These are phyloP conservation scores for Ispidina picta DNA, from an alignment of 2,797 vertebrate genomes.

Conservation along the genomic window DNA sequence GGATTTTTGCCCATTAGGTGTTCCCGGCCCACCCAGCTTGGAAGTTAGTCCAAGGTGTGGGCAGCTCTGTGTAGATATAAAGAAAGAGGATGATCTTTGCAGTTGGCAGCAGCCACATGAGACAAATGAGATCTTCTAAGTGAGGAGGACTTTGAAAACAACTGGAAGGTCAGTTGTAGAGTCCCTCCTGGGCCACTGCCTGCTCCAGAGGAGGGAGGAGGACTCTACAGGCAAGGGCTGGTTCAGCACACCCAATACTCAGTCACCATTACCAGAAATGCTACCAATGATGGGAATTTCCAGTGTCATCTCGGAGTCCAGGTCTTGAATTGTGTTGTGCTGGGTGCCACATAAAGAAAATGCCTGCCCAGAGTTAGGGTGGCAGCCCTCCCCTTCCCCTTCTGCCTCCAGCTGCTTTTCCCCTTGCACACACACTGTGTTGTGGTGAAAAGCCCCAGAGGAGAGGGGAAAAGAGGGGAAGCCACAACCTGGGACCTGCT, in stretches of 20 bases:
- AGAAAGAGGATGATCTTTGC: background rate
- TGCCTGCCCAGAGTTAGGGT: background rate
- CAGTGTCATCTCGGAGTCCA: background rate
- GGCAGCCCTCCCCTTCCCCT: background rate
- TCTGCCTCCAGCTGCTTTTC: background rate
- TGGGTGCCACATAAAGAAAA: background rate
- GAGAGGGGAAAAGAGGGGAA: background rate
- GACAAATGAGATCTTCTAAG: background rate
- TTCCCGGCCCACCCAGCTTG: background rate
- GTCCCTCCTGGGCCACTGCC: background rate
- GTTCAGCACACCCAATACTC: background rate
- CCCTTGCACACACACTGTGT: background rate
- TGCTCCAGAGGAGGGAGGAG: background rate
- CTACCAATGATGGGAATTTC: background rate
- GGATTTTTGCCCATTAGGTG: background rate
- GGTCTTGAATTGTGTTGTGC: background rate
- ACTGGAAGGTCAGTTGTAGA: background rate
- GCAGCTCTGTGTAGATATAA: background rate
- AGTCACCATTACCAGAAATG: background rate
- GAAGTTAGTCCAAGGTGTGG: background rate
- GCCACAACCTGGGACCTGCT: background rate
- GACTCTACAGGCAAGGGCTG: background rate
- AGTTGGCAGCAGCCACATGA: background rate
- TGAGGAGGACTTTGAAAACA: background rate
- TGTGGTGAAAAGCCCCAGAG: background rate